These are phyloP conservation scores for Blera fallax DNA, from an alignment of 2,888 invertebrate species.

Conservation along the genomic window DNA sequence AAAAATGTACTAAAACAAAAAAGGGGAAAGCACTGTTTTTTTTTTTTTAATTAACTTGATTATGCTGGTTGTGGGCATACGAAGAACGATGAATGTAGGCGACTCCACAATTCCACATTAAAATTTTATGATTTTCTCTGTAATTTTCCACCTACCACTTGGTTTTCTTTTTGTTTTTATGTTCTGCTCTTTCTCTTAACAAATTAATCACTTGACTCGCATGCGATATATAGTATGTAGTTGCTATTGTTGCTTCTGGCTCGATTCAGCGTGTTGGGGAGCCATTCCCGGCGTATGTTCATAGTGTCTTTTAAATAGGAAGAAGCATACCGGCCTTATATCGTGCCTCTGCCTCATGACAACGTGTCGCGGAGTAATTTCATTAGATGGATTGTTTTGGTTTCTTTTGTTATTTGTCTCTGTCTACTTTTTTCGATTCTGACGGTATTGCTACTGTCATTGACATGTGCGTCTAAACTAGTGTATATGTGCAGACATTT, in stretches of 20 bases:
- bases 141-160: constrained; percentile 62
- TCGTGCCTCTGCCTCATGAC: constrained; percentile 43
- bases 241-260: neutral
- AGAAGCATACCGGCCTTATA: constrained; percentile 33
- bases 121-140: constrained; percentile 54
- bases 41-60: constrained; percentile 66
- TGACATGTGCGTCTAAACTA: constrained; percentile 56
- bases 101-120: constrained; percentile 35
- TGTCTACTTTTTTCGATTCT: constrained; percentile 8
- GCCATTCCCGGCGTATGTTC: neutral
- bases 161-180: constrained; percentile 1
- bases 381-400: constrained; percentile 68
- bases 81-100: constrained; percentile 41
- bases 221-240: constrained; percentile 43
- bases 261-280: neutral
- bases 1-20: constrained; percentile 1
- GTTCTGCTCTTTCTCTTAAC: constrained; percentile 12
- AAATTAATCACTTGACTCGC: constrained; percentile 67
- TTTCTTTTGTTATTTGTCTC: constrained; percentile 40
- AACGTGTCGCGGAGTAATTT: constrained; percentile 55
- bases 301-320: constrained; percentile 7
- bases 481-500: constrained; percentile 39
- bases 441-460: constrained; percentile 40
- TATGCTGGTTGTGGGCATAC: constrained; percentile 29
- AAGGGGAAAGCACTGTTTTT: constrained; percentile 39